Percentiles rank a stretch among this genome's conserved stretches.
phyloP scores from a whole-genome alignment of 2,113 vertebrate genomes.

The Actenoides hombroni region DNA sequence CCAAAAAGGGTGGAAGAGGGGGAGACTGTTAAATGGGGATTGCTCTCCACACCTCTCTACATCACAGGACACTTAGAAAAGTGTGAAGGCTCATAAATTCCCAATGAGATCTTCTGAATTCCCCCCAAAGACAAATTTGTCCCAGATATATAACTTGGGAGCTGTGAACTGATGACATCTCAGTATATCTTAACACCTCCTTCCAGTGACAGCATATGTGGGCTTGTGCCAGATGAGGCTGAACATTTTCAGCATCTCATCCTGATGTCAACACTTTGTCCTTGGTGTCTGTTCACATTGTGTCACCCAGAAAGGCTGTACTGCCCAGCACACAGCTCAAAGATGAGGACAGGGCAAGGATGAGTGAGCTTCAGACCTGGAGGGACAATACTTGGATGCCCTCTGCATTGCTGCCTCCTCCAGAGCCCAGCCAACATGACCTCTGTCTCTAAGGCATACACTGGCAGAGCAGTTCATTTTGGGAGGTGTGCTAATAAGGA shows the following conservation, averaged over 20 bases:
- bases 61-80: not conserved
- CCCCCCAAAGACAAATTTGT: not conserved
- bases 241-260: not conserved
- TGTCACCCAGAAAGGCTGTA: not conserved
- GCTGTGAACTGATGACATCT: not conserved
- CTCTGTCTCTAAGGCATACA: not conserved
- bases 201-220: not conserved
- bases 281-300: accelerated
- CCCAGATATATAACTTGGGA: not conserved
- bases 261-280: not conserved
- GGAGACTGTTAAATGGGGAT: not conserved
- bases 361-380: not conserved
- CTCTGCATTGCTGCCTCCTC: not conserved
- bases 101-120: not conserved
- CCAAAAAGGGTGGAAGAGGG: not conserved
- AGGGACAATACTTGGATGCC: not conserved
- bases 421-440: not conserved
- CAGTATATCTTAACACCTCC: not conserved
- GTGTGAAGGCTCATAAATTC: not conserved
- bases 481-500: not conserved
- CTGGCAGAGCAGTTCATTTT: not conserved
- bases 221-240: not conserved
- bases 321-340: not conserved
- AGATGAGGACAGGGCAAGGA: not conserved
- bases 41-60: not conserved